phyloP scores from a whole-genome alignment of 2,113 vertebrate species.

The Crypturellus undulatus region DNA sequence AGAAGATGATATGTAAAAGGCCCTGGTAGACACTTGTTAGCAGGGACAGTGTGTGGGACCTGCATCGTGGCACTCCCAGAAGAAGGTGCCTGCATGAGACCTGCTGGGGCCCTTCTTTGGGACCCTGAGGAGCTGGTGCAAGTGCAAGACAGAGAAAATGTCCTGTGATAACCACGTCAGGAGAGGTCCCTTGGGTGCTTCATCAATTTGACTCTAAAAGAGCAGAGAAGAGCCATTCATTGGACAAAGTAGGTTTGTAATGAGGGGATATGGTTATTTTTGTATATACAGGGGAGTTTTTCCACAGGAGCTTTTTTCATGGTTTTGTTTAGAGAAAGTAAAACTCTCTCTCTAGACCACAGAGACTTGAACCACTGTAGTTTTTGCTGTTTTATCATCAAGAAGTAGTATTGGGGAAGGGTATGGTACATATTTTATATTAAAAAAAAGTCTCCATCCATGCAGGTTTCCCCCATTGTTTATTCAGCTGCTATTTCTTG shows the following conservation, averaged over 20 bases:
- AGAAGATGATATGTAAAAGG: neutral
- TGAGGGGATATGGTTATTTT: constrained; percentile 46
- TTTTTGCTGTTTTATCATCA: neutral
- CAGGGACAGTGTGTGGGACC: neutral
- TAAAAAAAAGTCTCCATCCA: neutral
- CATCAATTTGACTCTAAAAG: neutral
- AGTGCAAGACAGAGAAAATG: accelerated
- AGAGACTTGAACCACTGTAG: neutral
- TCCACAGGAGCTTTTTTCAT: neutral
- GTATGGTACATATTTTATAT: neutral
- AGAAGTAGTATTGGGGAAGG: neutral
- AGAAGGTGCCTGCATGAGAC: accelerated
- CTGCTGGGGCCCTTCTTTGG: accelerated
- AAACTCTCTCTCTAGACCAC: neutral
- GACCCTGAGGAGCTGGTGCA: neutral
- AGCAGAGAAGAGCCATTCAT: neutral
- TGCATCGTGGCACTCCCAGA: neutral
- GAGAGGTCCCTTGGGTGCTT: neutral
- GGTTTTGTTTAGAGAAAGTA: neutral
- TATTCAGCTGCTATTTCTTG: neutral
- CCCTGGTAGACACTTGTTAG: neutral
- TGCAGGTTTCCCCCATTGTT: too few species aligned
- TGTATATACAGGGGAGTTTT: neutral
- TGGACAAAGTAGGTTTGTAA: constrained; percentile 41
- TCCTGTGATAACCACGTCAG: neutral